A percentile compares a stretch with the other conserved stretches of the same genome.
Evolutionary conservation across 2,113 vertebrate species (phyloP).

Genomic region (Tretioscincus oriximinensis): DNA sequence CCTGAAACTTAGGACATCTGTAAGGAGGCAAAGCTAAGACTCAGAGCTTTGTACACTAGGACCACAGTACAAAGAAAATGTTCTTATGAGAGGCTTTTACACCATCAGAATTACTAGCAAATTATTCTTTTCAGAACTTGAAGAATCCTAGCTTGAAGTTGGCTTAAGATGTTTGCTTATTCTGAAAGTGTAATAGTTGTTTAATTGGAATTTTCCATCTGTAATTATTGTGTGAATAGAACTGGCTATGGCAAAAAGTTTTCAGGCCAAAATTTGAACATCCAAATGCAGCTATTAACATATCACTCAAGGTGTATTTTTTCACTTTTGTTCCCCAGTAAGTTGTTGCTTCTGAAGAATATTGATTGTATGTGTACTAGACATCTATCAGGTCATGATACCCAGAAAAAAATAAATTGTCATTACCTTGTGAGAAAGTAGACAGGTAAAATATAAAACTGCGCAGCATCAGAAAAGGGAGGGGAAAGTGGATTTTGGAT

Average conservation of each 20-base stretch:
- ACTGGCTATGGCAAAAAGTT: background rate
- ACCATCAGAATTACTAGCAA: background rate
- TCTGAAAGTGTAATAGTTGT: background rate
- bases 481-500: background rate
- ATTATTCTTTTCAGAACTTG: background rate
- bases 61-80: too few relatives aligned
- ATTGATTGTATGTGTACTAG: background rate
- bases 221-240: background rate
- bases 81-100: too few relatives aligned
- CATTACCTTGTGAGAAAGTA: background rate
- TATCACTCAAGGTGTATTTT: too few relatives aligned
- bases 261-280: background rate
- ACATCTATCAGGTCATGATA: background rate
- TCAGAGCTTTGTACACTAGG: too few relatives aligned
- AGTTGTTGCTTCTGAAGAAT: background rate
- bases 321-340: too few relatives aligned
- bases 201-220: background rate
- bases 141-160: background rate
- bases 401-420: background rate
- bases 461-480: background rate
- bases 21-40: too few relatives aligned
- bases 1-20: too few relatives aligned
- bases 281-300: background rate
- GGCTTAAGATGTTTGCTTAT: background rate
- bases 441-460: background rate